phyloP scores from a whole-genome alignment of 2,797 vertebrate species.

The Tolypeutes matacus region DNA sequence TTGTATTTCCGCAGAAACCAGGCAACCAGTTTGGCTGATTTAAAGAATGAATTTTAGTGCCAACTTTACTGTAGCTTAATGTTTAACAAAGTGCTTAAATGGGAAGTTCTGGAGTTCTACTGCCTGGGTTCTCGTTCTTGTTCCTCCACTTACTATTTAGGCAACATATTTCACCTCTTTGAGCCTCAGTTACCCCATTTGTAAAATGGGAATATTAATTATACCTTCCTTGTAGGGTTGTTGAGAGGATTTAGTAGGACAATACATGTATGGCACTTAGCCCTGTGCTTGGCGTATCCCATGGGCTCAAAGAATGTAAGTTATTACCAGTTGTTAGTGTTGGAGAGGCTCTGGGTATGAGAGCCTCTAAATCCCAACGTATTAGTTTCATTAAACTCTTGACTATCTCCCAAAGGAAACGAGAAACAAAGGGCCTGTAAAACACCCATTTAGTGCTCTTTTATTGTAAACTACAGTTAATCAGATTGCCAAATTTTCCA shows the following conservation, averaged over 20 bases:
- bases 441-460: constrained; percentile 71
- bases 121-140: background rate
- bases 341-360: constrained; percentile 34
- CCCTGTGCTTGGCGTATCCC: background rate
- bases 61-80: constrained; percentile 5
- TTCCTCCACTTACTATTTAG: background rate
- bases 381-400: constrained; percentile 77
- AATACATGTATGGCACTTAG: fast-evolving
- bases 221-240: background rate
- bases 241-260: background rate
- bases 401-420: constrained; percentile 76
- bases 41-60: constrained; percentile 17
- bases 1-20: background rate
- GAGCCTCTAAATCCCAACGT: constrained; percentile 59
- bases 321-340: constrained; percentile 46
- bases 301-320: background rate
- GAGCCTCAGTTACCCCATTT: background rate
- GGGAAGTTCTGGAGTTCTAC: background rate
- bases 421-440: constrained; percentile 75
- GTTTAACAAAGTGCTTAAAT: background rate
- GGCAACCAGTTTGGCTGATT: background rate
- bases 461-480: constrained; percentile 74
- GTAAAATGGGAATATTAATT: background rate
- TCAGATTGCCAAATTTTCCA: constrained; percentile 75
- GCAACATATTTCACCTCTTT: background rate